Evolutionary conservation across 2,888 invertebrate species (phyloP).

Genomic region (Malacosoma neustria): DNA sequence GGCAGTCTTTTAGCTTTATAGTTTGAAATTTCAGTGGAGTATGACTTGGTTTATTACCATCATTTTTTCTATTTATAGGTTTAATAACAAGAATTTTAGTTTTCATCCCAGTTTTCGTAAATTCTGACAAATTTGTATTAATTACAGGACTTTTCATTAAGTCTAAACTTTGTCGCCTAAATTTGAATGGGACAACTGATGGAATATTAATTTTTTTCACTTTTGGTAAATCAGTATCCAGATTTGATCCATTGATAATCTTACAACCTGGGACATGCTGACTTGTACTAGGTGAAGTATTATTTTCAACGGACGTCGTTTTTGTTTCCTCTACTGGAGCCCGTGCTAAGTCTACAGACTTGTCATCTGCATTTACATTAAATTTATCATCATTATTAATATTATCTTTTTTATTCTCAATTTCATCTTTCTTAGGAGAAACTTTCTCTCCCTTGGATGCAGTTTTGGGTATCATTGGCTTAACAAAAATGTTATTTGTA

Average conservation of each 20-base stretch:
- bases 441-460: constrained; percentile 37
- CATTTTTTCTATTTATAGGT: constrained; percentile 54
- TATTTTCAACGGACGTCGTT: constrained; percentile 6
- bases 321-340: constrained; percentile 7
- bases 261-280: constrained; percentile 4
- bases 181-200: constrained; percentile 46
- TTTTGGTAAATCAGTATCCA: neutral
- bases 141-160: constrained; percentile 58
- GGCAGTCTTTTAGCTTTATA: constrained; percentile 82
- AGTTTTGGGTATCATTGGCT: constrained; percentile 52
- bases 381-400: constrained; percentile 78
- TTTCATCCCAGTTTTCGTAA: constrained; percentile 60
- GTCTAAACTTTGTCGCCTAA: constrained; percentile 52
- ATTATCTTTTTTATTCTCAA: constrained; percentile 72
- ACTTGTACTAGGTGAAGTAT: constrained; percentile 1
- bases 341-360: neutral
- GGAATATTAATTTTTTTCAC: constrained; percentile 25
- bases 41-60: constrained; percentile 32
- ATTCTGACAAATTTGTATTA: constrained; percentile 55
- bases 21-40: constrained; percentile 56
- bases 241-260: constrained; percentile 14
- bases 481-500: constrained; percentile 43
- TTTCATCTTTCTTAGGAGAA: constrained; percentile 49
- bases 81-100: constrained; percentile 66
- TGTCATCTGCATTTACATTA: constrained; percentile 13